phyloP scores from a whole-genome alignment of 2,888 invertebrate genomes.

The Brassicogethes aeneus region DNA sequence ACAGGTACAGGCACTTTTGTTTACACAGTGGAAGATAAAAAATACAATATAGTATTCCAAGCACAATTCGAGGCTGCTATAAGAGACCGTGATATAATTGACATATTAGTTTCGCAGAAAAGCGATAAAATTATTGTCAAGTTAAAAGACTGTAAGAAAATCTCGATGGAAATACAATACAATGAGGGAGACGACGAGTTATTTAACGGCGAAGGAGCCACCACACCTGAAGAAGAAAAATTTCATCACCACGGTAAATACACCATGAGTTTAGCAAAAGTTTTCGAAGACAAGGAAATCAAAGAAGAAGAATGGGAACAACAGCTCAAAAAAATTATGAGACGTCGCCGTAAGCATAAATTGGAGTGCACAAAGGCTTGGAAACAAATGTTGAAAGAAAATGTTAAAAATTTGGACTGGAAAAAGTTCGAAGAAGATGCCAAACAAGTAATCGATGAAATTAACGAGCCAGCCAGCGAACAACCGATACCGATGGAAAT shows the following conservation, averaged over 20 bases:
- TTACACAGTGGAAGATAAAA: constrained; percentile 65
- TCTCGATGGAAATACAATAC: constrained; percentile 48
- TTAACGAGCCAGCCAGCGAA: constrained; percentile 29
- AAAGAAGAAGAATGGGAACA: constrained; percentile 56
- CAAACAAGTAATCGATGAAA: constrained; percentile 42
- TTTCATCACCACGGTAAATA: constrained; percentile 46
- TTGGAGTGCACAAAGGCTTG: constrained; percentile 42
- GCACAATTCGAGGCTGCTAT: constrained; percentile 67
- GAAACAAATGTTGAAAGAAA: constrained; percentile 54
- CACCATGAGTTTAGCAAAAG: constrained; percentile 57
- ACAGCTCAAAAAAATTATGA: constrained; percentile 34
- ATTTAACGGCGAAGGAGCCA: constrained; percentile 62
- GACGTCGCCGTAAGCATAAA: constrained; percentile 33
- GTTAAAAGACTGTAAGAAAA: constrained; percentile 62
- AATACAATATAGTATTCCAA: constrained; percentile 66
- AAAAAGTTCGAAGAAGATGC: constrained; percentile 53
- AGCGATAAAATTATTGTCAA: constrained; percentile 66
- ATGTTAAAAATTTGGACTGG: constrained; percentile 58
- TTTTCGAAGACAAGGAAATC: constrained; percentile 70
- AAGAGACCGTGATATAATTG: constrained; percentile 65
- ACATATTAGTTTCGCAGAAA: constrained; percentile 68
- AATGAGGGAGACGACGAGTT: constrained; percentile 38
- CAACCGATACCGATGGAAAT: constrained; percentile 43
- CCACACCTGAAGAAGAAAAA: constrained; percentile 48
- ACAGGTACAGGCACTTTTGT: constrained; percentile 54